Conservation (phyloP, 2,797 vertebrate genomes). For the Hoplostethus atlanticus region DNA sequence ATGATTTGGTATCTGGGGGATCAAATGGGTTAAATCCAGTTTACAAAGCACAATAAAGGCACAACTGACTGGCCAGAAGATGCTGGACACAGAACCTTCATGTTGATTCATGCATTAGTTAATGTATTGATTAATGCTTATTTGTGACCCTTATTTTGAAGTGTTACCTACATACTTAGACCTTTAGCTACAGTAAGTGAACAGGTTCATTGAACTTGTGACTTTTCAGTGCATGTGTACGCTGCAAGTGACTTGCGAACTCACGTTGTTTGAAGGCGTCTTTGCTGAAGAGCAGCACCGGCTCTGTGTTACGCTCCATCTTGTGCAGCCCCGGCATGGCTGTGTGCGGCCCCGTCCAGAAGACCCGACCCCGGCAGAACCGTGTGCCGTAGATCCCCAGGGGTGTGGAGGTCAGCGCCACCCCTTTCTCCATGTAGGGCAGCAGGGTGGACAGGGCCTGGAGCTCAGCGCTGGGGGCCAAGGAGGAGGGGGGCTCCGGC, state of each 20-base stretch:
- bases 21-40: too few species aligned
- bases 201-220: too few species aligned
- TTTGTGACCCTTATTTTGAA: too few species aligned
- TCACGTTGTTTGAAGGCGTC: slow-evolving; percentile 81
- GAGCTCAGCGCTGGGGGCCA: slow-evolving; percentile 66
- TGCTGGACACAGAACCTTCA: too few species aligned
- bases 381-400: slow-evolving; percentile 86
- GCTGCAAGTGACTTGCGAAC: slow-evolving; percentile 18
- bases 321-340: slow-evolving; percentile 64
- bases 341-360: slow-evolving; percentile 85
- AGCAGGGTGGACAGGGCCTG: slow-evolving; percentile 81
- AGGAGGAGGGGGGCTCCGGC: slow-evolving; percentile 76
- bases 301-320: slow-evolving; percentile 78
- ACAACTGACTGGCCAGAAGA: too few species aligned
- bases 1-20: too few species aligned
- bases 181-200: too few species aligned
- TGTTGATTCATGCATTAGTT: too few species aligned
- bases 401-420: slow-evolving; percentile 83
- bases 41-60: too few species aligned
- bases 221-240: too few species aligned
- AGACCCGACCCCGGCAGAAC: slow-evolving; percentile 86
- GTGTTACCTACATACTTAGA: too few species aligned
- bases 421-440: slow-evolving; percentile 84
- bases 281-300: slow-evolving; percentile 83
- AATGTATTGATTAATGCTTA: too few species aligned